Conservation (phyloP, 2,113 vertebrate genomes). For the Cyphomyrus discorhynchus region DNA sequence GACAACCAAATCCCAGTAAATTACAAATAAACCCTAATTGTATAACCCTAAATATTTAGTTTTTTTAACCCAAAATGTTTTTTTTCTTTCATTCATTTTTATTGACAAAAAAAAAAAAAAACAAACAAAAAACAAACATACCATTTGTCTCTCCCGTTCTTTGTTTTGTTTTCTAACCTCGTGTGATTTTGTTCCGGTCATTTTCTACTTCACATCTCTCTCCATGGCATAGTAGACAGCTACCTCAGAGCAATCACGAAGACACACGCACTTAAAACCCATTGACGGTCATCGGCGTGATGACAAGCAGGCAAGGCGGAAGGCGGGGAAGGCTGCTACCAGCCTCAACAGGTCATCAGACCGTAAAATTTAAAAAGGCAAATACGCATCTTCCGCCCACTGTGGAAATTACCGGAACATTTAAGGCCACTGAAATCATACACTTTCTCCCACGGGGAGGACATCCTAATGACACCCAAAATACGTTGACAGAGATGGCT, state of each 20-base stretch:
- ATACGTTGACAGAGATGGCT: neutral
- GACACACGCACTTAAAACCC: neutral
- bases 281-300: neutral
- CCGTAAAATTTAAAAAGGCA: neutral
- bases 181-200: neutral
- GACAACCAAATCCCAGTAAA: neutral
- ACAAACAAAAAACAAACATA: neutral
- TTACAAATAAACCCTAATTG: neutral
- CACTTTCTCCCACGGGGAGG: neutral
- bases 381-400: neutral
- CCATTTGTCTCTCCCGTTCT: no score
- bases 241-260: neutral
- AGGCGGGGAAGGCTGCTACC: neutral
- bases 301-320: neutral
- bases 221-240: neutral
- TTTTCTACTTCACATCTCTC: neutral
- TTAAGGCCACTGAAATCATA: neutral
- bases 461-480: neutral
- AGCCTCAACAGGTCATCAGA: neutral
- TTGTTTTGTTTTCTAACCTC: neutral
- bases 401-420: neutral
- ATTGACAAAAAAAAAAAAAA: neutral
- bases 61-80: neutral
- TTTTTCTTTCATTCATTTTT: neutral
- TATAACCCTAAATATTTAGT: neutral